Conservation (phyloP, 2,797 vertebrate genomes). For the Phoxinus dragarum region DNA sequence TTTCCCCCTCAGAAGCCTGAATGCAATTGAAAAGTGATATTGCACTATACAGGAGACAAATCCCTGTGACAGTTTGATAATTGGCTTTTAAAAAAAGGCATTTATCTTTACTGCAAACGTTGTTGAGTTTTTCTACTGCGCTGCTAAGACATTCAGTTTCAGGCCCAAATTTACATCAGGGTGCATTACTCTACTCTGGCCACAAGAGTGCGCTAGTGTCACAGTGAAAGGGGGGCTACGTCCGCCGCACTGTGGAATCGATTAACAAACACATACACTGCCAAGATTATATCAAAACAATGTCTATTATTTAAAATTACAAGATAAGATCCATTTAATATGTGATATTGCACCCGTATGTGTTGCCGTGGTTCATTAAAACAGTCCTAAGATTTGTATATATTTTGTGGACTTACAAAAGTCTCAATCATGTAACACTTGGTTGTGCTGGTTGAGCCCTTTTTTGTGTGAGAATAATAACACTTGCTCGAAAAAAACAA, state of each 20-base stretch:
- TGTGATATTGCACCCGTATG: conserved; percentile 60
- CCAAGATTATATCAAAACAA: conserved; percentile 62
- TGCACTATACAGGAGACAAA: conserved; percentile 38
- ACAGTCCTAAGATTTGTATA: conserved; percentile 53
- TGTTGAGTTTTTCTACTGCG: neutral
- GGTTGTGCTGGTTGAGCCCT: conserved; percentile 81
- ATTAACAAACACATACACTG: conserved; percentile 61
- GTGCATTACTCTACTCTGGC: conserved; percentile 65
- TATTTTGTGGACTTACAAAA: conserved; percentile 60
- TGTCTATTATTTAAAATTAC: conserved; percentile 53
- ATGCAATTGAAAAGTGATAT: conserved; percentile 17
- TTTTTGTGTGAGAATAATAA: conserved; percentile 70
- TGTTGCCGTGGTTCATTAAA: conserved; percentile 54
- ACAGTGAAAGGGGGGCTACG: conserved; percentile 75
- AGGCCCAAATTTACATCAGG: conserved; percentile 42
- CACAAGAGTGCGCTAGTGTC: conserved; percentile 78
- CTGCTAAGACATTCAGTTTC: conserved; percentile 21
- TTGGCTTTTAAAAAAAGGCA: conserved; percentile 31
- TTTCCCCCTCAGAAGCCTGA: neutral
- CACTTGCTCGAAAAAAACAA: conserved; percentile 71
- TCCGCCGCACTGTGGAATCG: conserved; percentile 69
- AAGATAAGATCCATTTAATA: conserved; percentile 52
- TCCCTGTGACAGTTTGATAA: conserved; percentile 20
- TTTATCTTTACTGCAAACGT: conserved; percentile 28
- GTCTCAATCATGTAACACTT: conserved; percentile 61